Evolutionary conservation across 2,797 vertebrate genomes (phyloP).

Genomic region (Pelodytes ibericus): DNA sequence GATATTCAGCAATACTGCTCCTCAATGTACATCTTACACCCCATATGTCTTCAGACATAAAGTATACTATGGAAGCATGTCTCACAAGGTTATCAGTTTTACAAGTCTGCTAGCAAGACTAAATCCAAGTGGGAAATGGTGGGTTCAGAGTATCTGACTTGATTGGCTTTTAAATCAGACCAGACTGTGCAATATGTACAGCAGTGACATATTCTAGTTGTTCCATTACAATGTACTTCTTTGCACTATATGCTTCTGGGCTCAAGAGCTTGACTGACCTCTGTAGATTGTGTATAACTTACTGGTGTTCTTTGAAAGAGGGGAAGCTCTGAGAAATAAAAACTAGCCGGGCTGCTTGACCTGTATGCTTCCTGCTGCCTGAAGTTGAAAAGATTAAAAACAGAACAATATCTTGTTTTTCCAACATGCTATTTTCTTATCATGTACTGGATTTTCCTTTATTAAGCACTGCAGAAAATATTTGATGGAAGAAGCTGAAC

Average conservation of each 20-base stretch:
- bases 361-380: constrained; percentile 53
- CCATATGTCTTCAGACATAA: constrained; percentile 27
- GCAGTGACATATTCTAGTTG: constrained; percentile 47
- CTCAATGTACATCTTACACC: not conserved
- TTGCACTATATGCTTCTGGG: constrained; percentile 48
- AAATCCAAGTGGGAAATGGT: constrained; percentile 28
- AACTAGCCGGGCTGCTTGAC: constrained; percentile 52
- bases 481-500: constrained; percentile 21
- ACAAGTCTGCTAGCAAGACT: constrained; percentile 24
- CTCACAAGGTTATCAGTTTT: constrained; percentile 46
- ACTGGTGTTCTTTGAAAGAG: constrained; percentile 47
- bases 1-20: constrained; percentile 5
- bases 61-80: constrained; percentile 16
- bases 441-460: constrained; percentile 49
- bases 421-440: constrained; percentile 45
- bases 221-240: constrained; percentile 51
- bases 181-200: constrained; percentile 48
- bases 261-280: constrained; percentile 51
- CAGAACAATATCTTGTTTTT: constrained; percentile 54
- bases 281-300: constrained; percentile 55
- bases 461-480: constrained; percentile 40
- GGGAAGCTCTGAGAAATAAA: constrained; percentile 43
- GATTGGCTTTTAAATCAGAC: constrained; percentile 48
- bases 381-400: constrained; percentile 57
- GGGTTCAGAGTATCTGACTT: constrained; percentile 43